Base-by-base conservation (phyloP, 2,888 invertebrate genomes). In the Lamellibrachia satsuma region DNA sequence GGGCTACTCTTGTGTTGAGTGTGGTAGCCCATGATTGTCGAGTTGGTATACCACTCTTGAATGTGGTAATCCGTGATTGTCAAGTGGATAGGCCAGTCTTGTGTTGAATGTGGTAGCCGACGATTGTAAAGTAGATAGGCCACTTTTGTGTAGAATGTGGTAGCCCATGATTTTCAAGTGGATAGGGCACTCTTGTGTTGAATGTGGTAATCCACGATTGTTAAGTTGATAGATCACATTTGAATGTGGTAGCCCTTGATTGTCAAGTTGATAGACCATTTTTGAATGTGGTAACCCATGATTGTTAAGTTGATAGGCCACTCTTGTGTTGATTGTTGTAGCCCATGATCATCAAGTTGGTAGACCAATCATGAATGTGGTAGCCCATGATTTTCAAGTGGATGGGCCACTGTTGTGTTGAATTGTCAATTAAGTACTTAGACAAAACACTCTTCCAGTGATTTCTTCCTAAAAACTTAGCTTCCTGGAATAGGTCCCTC, bases 201-300 rank as follows among this genome's bases (percentile, higher is more conserved):
- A 39, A 39, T 39, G 39, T 39, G 39, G 39, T 39, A 39, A 39
- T 39, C 39, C 39, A 39, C 39, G 39, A 39, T 39, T 39, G 39
- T 39, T 39, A 39, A 39, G 39, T 39, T 39, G 9, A 9, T 3
- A 55, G 55, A 9, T 1, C 55, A 39, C 39, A 39, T 39, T 39
- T 91, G 22, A 91, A 91, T 91, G 15, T 91, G 91, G 91, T 91
- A 91, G 22, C 91, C 91, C 91, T 22, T 91, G 91, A 91, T 91
- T 91, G 27, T 6, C 39, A 91, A 91, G 91, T 91, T 27, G 91
- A n/a, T 91, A 15, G 27, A 27, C 91, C 27, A 91, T 27, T 91
- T 39, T 91, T 91, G 91, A 91, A 91, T 91, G 15, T 91, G 91
- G 11, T 90, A 6, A 22, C 91, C 91, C n/a, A n/a, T 91, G 91